Conservation (phyloP, 2,113 vertebrate genomes). For the Archilochus colubris region DNA sequence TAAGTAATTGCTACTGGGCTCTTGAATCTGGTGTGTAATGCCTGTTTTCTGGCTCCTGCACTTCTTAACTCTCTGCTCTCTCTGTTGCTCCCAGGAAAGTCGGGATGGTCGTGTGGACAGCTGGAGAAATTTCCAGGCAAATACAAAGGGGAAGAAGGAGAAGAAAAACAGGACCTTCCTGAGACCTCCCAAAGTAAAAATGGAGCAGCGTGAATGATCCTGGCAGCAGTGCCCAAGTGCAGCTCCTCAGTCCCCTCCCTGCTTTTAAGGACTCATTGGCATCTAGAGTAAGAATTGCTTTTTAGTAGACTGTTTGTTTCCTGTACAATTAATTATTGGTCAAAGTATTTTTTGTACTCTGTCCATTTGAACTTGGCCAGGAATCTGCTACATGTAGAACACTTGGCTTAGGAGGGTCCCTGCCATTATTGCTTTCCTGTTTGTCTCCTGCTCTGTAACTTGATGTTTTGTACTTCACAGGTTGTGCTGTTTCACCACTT, state of each 20-base stretch:
- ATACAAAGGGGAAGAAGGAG: conserved; percentile 93
- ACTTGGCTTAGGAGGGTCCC: conserved; percentile 64
- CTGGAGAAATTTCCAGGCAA: conserved; percentile 96
- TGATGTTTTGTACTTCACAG: conserved; percentile 78
- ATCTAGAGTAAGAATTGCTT: conserved; percentile 79
- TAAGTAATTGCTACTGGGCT: not conserved
- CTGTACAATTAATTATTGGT: conserved; percentile 76
- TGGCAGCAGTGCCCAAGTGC: conserved; percentile 23
- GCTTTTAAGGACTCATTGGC: conserved; percentile 79
- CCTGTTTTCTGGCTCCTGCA: not conserved
- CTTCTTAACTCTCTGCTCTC: not conserved
- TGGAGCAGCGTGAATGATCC: conserved; percentile 91
- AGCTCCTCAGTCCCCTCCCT: conserved; percentile 44
- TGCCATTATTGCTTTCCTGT: conserved; percentile 23
- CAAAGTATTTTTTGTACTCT: conserved; percentile 77
- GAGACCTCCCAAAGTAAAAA: conserved; percentile 98
- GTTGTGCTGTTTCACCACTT: conserved; percentile 67
- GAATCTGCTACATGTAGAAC: conserved; percentile 28
- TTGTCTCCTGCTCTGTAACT: conserved; percentile 73
- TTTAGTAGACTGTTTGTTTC: conserved; percentile 78
- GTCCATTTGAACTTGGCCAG: conserved; percentile 68
- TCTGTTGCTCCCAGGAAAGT: conserved; percentile 82
- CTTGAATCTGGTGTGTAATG: not conserved
- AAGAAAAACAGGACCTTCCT: conserved; percentile 97
- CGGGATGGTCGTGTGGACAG: conserved; percentile 97